Conservation (phyloP, 1,140 invertebrate genomes). For the Hyles vespertilio region DNA sequence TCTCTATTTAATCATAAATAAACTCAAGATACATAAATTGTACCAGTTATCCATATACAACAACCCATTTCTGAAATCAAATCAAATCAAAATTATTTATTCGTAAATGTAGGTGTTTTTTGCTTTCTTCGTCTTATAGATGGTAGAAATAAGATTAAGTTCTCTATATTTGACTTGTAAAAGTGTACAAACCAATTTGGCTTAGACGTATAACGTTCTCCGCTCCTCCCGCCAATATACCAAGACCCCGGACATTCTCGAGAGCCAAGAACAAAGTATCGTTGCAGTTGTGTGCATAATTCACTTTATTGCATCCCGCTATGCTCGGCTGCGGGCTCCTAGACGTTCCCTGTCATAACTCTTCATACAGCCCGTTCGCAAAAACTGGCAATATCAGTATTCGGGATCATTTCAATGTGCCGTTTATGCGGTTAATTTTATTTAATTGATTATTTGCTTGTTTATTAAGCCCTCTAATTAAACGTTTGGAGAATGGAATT, state of each 20-base stretch:
- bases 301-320: constrained; percentile 55
- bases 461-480: too few species aligned
- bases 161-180: too few species aligned
- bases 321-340: constrained; percentile 9
- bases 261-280: constrained; percentile 59
- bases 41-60: not conserved
- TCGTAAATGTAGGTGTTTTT: not conserved
- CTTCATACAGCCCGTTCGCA: not conserved
- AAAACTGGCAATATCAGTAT: too few species aligned
- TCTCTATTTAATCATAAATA: not conserved
- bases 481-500: too few species aligned
- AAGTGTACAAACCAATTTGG: too few species aligned
- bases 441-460: too few species aligned
- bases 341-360: constrained; percentile 41
- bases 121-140: not conserved
- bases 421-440: too few species aligned
- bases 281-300: constrained; percentile 67
- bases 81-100: not conserved
- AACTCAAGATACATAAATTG: not conserved
- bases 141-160: too few species aligned
- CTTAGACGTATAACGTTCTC: not conserved
- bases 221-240: constrained; percentile 14
- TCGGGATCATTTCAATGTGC: too few species aligned
- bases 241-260: constrained; percentile 21
- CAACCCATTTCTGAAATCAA: too few species aligned